Evolutionary conservation across 2,888 invertebrate genomes (phyloP), one percentile per base, ranked within the genome.

Genomic region (Phragmatobia fuliginosa): DNA sequence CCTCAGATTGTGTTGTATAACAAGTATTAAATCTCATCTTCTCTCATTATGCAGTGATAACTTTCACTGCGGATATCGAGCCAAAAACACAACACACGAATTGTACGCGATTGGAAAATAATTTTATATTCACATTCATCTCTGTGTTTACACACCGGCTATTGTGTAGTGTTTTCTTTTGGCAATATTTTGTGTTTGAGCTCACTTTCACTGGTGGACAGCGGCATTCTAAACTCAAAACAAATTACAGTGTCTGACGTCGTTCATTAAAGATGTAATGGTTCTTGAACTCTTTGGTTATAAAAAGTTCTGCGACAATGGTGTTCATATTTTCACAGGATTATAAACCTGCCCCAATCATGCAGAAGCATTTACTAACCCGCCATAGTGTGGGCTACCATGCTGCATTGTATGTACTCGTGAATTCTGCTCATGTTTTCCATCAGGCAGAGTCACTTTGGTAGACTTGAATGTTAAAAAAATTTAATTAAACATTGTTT

Each of bases 21-120:
- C 58, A 7, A 2, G 41, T 70, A 49, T 38, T 65, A 61, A 62
- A 49, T 56, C 25, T 66, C 45, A 41, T 58, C 28, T 36, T 41
- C 21, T 33, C 36, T 66, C 49, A 66, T 70, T 67, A 63, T 49
- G 60, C 69, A 52, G 16, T 32, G 33, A 62, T 62, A 63, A 52
- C 81, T 81, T 81, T 81, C 81, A 66, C 81, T 28, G 14, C 62
- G 56, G 69, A 73, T 75, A 68, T 75, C 63, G 33, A 25, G 38
- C 18, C 36, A 45, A 62, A 36, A 67, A 31, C 11, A 33, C 18
- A 36, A 18, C 66, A 25, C 32, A 45, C 52, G 31, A 61, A 41
- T n/a, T 41, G 62, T 33, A 66, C 36, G 45, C 41, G 62, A 49
- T 62, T 21, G 32, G 16, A 41, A 62, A 61, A 62, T 58, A 25